Evolutionary conservation across 2,113 vertebrate species (phyloP).

Genomic region (Suncus etruscus): DNA sequence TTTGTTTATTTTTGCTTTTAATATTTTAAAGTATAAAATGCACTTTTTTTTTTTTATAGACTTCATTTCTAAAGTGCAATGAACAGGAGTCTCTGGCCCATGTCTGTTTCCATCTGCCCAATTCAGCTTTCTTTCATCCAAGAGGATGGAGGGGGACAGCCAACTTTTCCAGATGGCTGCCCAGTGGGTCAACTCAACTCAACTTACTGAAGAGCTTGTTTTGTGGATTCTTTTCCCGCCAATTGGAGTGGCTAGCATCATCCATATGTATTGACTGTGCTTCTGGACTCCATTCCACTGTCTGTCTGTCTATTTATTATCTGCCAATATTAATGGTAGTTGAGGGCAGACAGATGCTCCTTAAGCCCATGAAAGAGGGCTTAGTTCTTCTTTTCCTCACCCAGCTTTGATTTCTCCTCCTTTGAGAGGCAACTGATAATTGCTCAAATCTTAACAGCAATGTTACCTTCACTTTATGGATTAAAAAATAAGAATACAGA

Average conservation of each 20-base stretch:
- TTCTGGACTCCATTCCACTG: slow-evolving; percentile 4
- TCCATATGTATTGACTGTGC: neutral
- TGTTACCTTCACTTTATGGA: neutral
- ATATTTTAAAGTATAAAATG: neutral
- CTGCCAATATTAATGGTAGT: neutral
- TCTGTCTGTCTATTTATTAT: neutral
- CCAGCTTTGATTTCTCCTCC: neutral
- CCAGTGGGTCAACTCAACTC: neutral
- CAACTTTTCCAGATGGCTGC: neutral
- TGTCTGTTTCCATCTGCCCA: neutral
- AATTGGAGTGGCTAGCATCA: neutral
- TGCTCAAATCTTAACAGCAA: neutral
- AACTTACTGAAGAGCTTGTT: neutral
- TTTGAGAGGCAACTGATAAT: neutral
- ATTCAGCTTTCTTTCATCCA: neutral
- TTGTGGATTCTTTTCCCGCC: neutral
- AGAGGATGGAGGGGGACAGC: neutral
- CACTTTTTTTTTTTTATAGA: neutral
- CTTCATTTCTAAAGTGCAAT: neutral
- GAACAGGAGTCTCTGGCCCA: neutral
- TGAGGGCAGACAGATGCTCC: neutral
- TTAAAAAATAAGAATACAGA: neutral
- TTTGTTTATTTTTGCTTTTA: neutral
- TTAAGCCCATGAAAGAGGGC: neutral
- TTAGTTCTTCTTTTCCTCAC: neutral